Evolutionary conservation across 2,113 vertebrate genomes (phyloP).

Genomic region (Cebus imitator): DNA sequence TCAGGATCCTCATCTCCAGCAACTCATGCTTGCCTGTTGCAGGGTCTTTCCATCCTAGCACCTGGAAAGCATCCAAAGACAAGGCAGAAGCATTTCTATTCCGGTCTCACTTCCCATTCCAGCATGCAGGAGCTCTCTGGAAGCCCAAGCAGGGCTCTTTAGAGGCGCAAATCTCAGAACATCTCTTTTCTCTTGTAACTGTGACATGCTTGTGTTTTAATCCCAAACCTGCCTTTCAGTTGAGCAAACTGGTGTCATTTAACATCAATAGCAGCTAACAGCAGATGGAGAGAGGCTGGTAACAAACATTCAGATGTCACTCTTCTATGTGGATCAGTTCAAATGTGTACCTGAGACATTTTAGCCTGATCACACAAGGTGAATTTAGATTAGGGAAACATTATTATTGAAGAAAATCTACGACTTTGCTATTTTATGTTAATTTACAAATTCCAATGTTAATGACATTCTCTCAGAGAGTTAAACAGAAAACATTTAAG

Average conservation of each 20-base stretch:
- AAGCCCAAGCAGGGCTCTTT: not conserved
- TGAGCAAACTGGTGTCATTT: not conserved
- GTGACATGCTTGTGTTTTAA: not conserved
- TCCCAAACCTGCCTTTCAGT: not conserved
- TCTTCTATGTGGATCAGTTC: not conserved
- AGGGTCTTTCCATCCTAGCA: not conserved
- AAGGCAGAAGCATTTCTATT: fast-evolving
- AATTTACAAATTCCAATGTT: not conserved
- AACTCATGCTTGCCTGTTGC: no score
- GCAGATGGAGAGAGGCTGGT: not conserved
- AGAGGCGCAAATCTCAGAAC: not conserved
- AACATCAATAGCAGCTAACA: not conserved
- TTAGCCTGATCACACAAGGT: not conserved
- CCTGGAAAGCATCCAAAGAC: not conserved
- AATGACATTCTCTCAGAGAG: not conserved
- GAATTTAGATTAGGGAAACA: not conserved
- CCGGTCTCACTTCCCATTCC: not conserved
- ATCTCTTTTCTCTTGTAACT: not conserved
- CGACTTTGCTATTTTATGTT: not conserved
- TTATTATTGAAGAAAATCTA: not conserved
- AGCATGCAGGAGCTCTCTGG: fast-evolving
- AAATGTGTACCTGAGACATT: not conserved
- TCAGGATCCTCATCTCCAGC: no score
- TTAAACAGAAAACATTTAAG: not conserved
- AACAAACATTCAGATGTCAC: not conserved